Evolutionary conservation across 2,797 vertebrate species (phyloP).

Genomic region (Myotis planiceps): DNA sequence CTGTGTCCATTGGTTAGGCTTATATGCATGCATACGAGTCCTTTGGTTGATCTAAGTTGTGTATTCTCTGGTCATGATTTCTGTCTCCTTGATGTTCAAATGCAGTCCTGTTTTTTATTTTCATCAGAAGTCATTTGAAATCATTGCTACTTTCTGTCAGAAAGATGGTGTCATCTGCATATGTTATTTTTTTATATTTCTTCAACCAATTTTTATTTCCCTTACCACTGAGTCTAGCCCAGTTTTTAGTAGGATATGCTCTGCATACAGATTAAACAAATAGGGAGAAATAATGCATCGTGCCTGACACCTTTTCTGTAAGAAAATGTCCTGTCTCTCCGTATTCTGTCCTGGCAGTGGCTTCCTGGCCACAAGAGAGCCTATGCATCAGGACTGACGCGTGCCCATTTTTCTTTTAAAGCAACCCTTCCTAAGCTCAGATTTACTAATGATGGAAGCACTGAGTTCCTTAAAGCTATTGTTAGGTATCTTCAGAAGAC

Average conservation of each 20-base stretch:
- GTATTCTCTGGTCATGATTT: neutral
- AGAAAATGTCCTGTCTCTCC: neutral
- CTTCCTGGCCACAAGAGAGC: neutral
- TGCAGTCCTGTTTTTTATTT: neutral
- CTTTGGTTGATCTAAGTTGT: too few species aligned
- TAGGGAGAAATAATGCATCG: neutral
- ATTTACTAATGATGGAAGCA: neutral
- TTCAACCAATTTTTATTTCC: neutral
- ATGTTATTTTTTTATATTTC: neutral
- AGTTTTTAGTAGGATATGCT: neutral
- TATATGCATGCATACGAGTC: too few species aligned
- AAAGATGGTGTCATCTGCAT: neutral
- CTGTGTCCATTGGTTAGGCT: too few species aligned
- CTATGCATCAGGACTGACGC: neutral
- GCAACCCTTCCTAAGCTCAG: neutral
- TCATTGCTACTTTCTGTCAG: neutral
- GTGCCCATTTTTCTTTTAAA: neutral
- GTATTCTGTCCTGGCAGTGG: neutral
- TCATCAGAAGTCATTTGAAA: neutral
- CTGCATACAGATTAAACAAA: neutral
- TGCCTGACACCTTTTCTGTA: neutral
- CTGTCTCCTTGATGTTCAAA: neutral
- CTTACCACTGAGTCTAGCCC: neutral
- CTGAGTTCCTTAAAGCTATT: neutral
- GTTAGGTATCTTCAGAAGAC: neutral